Percentiles rank a stretch among this genome's conserved stretches.
Evolutionary conservation across 2,888 invertebrate genomes (phyloP).

Genomic region (Maniola hyperantus): DNA sequence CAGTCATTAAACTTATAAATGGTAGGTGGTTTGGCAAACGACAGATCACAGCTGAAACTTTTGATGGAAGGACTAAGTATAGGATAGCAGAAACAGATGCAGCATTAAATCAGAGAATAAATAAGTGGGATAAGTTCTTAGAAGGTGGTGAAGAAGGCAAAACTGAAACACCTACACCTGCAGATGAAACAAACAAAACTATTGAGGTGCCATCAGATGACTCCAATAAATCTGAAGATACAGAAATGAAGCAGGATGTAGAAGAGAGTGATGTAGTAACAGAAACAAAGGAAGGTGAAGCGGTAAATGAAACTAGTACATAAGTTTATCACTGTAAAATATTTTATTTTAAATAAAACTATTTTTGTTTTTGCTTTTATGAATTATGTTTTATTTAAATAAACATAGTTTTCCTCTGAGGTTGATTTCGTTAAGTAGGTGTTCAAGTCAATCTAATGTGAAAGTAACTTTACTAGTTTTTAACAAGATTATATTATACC

Average conservation of each 20-base stretch:
- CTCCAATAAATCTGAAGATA: background rate
- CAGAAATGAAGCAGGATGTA: constrained; percentile 2
- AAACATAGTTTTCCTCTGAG: background rate
- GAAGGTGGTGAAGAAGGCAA: constrained; percentile 80
- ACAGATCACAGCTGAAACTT: constrained; percentile 92
- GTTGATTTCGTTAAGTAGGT: no score
- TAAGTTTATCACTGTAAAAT: background rate
- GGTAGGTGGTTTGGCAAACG: constrained; percentile 95
- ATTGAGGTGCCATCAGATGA: background rate
- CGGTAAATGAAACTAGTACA: constrained; percentile 17
- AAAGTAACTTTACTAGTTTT: no score
- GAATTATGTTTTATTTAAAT: background rate
- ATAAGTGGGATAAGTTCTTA: constrained; percentile 94
- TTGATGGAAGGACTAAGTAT: constrained; percentile 98
- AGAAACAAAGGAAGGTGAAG: constrained; percentile 28
- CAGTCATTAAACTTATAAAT: constrained; percentile 92
- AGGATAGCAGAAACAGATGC: constrained; percentile 95
- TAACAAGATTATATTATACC: no score
- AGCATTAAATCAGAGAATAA: constrained; percentile 90
- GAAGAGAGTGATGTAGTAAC: constrained; percentile 20
- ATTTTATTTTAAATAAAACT: constrained; percentile 5
- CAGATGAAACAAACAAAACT: background rate
- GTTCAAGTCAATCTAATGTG: no score
- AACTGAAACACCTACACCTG: constrained; percentile 22
- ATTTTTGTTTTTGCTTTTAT: background rate